Evolutionary conservation across 23 tunicate genomes (phyloP), one percentile per base, ranked within the genome.

Genomic region (Corella eumyota): DNA sequence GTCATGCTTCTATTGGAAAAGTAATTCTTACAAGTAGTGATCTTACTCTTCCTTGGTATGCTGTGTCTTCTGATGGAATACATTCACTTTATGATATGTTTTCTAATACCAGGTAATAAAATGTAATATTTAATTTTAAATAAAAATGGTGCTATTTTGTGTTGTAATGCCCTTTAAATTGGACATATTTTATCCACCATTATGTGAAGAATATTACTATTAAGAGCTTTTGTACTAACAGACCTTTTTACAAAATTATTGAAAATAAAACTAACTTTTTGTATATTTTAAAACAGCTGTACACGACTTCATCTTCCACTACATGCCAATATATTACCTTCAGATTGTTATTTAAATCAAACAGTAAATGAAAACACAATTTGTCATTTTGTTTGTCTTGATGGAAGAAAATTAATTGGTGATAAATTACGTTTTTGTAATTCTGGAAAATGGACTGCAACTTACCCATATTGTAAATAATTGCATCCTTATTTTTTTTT

Each of bases 401-500:
- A 66, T 20, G 81, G 73, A 32, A 35, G 54, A 11, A 74, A 65
- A 55, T 54, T 82, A n/a, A 2, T 34, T 31, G 92, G 92, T 13
- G 44, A 38, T 35, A 29, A n/a, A 2, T 25, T 32, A 22, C 56
- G 75, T 17, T 31, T 20, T 37, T 82, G 92, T 36, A 24, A 31
- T 2, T 53, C 61, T 44, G 75, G 80, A 25, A 44, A 45, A 21
- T 82, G 92, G 92, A 61, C 45, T 68, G 60, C 38, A 9, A 25
- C 69, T 21, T 73, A 82, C 20, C 92, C 92, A 22, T 61, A 67
- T 30, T 82, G 92, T 82, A 52, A 36, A 81, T 60, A 15, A 21
- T 40, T 30, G 27, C 50, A 11, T 25, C 50, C 5, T 32, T 4
- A 21, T 28, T 28, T 65, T 28, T 7, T 37, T 37, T 37, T 63